A percentile compares a stretch with the other conserved stretches of the same genome.
These are phyloP conservation scores for Lomographa bimaculata DNA, from an alignment of 2,888 invertebrate genomes.

Conservation along the genomic window DNA sequence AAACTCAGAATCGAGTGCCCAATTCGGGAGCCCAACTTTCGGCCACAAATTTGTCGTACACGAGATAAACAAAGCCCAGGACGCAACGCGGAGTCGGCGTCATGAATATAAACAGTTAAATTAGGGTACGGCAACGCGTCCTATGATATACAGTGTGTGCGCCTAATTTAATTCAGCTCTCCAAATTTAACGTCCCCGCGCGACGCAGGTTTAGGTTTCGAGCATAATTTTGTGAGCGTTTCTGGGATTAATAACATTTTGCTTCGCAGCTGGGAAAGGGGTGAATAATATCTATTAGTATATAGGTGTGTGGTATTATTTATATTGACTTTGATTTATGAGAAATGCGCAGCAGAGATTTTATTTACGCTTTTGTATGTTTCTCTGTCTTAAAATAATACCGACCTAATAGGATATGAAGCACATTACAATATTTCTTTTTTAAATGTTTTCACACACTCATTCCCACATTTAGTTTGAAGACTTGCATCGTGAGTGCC, in stretches of 20 bases:
- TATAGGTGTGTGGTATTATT: too few species aligned
- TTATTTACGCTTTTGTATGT: too few species aligned
- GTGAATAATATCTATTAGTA: too few species aligned
- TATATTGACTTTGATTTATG: too few species aligned
- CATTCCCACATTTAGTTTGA: too few species aligned
- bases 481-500: too few species aligned
- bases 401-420: too few species aligned
- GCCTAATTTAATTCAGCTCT: conserved; percentile 71
- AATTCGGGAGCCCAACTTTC: conserved; percentile 49
- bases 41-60: conserved; percentile 62
- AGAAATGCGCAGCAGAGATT: too few species aligned
- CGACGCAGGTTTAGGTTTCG: conserved; percentile 41
- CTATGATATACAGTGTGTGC: conserved; percentile 68
- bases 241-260: conserved; percentile 26
- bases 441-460: too few species aligned
- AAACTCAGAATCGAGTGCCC: conserved; percentile 17
- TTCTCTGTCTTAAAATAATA: too few species aligned
- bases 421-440: too few species aligned
- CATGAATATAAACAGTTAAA: conserved; percentile 81
- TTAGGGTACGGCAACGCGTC: conserved; percentile 55
- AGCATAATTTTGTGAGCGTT: conserved; percentile 25
- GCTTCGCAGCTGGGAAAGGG: conserved; percentile 30
- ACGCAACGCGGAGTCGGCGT: conserved; percentile 55
- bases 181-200: conserved; percentile 49
- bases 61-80: conserved; percentile 67